phyloP scores from a whole-genome alignment of 1,140 invertebrate genomes.

The Saccostrea glomerata region DNA sequence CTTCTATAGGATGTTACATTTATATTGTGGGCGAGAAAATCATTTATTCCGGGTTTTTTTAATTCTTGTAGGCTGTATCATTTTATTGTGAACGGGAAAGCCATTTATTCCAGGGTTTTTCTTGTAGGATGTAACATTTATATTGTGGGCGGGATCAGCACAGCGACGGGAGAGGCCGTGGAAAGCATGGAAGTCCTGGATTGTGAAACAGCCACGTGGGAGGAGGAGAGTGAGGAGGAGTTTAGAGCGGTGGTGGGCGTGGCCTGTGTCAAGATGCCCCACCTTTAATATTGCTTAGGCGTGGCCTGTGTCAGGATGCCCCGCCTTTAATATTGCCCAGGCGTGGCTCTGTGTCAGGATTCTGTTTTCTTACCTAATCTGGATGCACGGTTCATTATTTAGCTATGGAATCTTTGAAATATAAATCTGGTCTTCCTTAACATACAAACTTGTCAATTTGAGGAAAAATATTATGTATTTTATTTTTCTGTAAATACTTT shows the following conservation, averaged over 20 bases:
- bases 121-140: constrained; percentile 10
- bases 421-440: too few relatives aligned
- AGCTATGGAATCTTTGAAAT: too few relatives aligned
- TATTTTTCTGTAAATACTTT: too few relatives aligned
- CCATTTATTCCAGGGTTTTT: background rate
- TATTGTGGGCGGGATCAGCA: constrained; percentile 5
- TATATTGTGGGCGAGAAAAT: background rate
- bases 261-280: constrained; percentile 1
- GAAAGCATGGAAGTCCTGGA: constrained; percentile 11
- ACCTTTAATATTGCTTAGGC: background rate
- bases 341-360: background rate
- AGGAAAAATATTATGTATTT: too few relatives aligned
- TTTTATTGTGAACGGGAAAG: background rate
- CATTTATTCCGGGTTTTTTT: too few relatives aligned
- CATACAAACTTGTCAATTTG: too few relatives aligned
- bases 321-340: background rate
- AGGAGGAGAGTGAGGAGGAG: background rate
- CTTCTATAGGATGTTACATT: constrained; percentile 5
- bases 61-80: constrained; percentile 2
- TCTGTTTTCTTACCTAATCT: background rate
- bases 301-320: background rate
- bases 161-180: background rate
- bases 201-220: background rate
- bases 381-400: too few relatives aligned
- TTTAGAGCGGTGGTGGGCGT: constrained; percentile 6